Base-by-base conservation (phyloP, 2,888 invertebrate species). In the Sipha maydis region DNA sequence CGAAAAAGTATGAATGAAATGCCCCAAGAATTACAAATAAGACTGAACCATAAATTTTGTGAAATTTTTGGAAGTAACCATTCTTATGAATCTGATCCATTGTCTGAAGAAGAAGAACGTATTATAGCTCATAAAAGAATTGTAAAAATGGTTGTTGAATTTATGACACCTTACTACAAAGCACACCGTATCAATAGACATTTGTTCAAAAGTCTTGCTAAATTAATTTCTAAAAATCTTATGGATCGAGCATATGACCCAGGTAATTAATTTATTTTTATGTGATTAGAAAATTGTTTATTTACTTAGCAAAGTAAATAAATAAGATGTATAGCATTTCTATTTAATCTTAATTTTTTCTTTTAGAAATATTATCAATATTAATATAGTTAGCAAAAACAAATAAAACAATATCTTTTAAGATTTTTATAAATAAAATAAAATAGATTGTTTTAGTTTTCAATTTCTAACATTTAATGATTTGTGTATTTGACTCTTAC, bases 131-230 rank as follows among this genome's bases (percentile, higher is more conserved):
- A 90, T 48, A 90, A 90, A 78, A 89, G 90, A 67, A 90, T 90
- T 54, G 91, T 90, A 14, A 90, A 90, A 79, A 79, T 90, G 31
- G 90, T 91, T n/a, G 90, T 90, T 3, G 82, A 79, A 21, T 90
- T 90, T 38, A 90, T 91, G 69, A 90, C 90, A 31, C 90, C 90
- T 48, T 90, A 90, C 61, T 91, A 90, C 83, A 89, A 89, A 54
- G 85, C 89, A n/a, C 89, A 90, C 28, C 89, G 89, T 89, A 91
- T 91, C 28, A 90, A 90, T 14, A 90, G 90, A 84, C 76, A 90
- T 41, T 82, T 91, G 38, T 91, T 91, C 85, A 91, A 91, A 89
- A 90, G 54, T 75, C 89, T 91, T 38, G 91, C 91, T 31, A 90
- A 90, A 89, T 90, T 90, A 78, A 90, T 91, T 7, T 91, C 91